Evolutionary conservation across 1,140 invertebrate genomes (phyloP), one percentile per base, ranked within the genome.

Genomic region (Drosophila sechellia): DNA sequence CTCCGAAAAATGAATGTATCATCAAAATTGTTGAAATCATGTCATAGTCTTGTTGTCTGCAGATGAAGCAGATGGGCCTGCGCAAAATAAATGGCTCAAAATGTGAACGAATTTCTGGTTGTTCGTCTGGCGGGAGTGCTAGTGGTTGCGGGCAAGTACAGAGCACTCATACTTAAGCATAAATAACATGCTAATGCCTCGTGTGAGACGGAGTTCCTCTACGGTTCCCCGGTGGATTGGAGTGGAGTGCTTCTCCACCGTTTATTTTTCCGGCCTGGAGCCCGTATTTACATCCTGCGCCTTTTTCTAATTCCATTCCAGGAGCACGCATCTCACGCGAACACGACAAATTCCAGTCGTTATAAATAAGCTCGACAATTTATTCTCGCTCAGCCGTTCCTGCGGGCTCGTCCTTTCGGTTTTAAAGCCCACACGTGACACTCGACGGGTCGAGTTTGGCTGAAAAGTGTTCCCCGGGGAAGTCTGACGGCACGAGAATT

Each of bases 341-440:
- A 59, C 57, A 59, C 52, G 35, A 68, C 54, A 83, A 75, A 78
- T 84, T 83, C 50, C 64, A 35, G 77, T 80, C 71, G 76, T 74
- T 66, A 77, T 72, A 72, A 86, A 48, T 77, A 77, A 81, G 70
- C 73, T 69, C 61, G 46, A 73, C 61, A 79, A 84, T 65, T 81
- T 81, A 22, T 71, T 34, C 15, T 22, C 35, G 45, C 59, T 42
- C 34, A 15, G 13, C 25, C 20, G 6, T 25, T 4, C 13, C 27
- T 17, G 13, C 2, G 12, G 15, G 34, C 34, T 15, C 6, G 39
- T 40, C 49, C 15, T 25, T 73, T 45, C 49, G n/a, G 12, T 39
- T 86, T 85, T 71, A 78, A 77, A 70, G 78, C 70, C 45, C 55
- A 85, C 81, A 78, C 81, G 81, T 86, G 81, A 85, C 81, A 69